A percentile compares a stretch with the other conserved stretches of the same genome.
phyloP scores from a whole-genome alignment of 2,888 invertebrate species.

The Hirtodrosophila cameraria region DNA sequence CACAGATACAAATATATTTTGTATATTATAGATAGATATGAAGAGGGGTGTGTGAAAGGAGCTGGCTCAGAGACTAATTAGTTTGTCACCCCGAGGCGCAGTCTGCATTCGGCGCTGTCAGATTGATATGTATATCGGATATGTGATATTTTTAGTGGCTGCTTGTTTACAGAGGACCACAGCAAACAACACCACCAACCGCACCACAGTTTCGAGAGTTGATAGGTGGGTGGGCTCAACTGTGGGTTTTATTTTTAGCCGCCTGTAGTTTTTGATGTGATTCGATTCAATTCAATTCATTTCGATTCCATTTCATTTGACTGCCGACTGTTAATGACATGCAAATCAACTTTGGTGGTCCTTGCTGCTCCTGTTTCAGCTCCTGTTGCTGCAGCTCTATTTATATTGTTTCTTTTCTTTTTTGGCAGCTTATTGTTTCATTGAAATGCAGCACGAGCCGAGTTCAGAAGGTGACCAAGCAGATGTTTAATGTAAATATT shows the following conservation, averaged over 20 bases:
- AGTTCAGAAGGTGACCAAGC: conserved; percentile 32
- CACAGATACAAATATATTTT: conserved; percentile 35
- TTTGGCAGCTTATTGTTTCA: conserved; percentile 68
- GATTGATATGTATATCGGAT: no score
- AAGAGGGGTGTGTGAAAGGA: not conserved
- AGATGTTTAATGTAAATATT: conserved; percentile 64
- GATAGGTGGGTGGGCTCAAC: conserved; percentile 7
- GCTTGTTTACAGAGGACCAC: conserved; percentile 61
- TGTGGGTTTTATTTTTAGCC: conserved; percentile 56
- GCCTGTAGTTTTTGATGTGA: conserved; percentile 39
- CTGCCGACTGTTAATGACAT: conserved; percentile 68
- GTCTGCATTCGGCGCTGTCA: no score
- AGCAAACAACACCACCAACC: conserved; percentile 9
- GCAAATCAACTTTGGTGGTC: conserved; percentile 75
- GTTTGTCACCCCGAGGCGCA: conserved; percentile 37
- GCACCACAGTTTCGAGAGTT: not conserved
- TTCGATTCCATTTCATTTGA: conserved; percentile 47
- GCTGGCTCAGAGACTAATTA: conserved; percentile 50
- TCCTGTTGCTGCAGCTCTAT: conserved; percentile 25
- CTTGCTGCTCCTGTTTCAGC: conserved; percentile 18
- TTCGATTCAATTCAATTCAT: conserved; percentile 17
- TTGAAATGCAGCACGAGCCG: conserved; percentile 56
- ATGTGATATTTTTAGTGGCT: conserved; percentile 70
- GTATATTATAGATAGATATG: conserved; percentile 7
- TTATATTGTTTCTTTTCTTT: conserved; percentile 47